Conservation (phyloP, 1,140 invertebrate genomes). For the Drosophila sucinea region DNA sequence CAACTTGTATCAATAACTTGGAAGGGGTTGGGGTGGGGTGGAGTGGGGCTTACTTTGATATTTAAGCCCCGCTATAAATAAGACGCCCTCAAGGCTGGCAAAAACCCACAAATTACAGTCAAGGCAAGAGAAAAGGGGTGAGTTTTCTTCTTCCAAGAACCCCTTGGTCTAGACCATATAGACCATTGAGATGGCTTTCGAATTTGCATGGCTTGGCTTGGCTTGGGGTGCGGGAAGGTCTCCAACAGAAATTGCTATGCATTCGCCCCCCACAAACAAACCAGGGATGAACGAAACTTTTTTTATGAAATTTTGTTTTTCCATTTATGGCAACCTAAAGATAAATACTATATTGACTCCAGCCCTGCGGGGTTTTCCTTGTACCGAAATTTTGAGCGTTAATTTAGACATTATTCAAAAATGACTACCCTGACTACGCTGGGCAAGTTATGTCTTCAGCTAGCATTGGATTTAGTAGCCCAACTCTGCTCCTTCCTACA, state of each 20-base stretch:
- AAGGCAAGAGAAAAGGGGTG: constrained; percentile 40
- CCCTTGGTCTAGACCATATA: constrained; percentile 14
- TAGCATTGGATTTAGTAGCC: constrained; percentile 11
- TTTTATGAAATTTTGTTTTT: not conserved
- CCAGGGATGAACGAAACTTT: constrained; percentile 2
- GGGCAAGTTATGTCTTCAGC: constrained; percentile 58
- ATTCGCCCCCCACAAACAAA: constrained; percentile 42
- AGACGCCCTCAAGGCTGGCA: constrained; percentile 73
- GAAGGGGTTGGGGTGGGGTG: constrained; percentile 35
- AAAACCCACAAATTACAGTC: constrained; percentile 74
- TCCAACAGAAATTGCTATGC: constrained; percentile 20
- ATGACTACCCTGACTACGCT: constrained; percentile 23
- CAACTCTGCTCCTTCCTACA: not conserved
- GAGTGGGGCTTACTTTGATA: constrained; percentile 76
- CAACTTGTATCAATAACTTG: constrained; percentile 79
- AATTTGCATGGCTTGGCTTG: constrained; percentile 57
- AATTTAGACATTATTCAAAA: constrained; percentile 75
- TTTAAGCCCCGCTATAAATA: constrained; percentile 78
- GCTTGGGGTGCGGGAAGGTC: constrained; percentile 22
- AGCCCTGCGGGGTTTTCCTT: constrained; percentile 3
- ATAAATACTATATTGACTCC: constrained; percentile 5
- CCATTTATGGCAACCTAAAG: not conserved
- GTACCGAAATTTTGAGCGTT: constrained; percentile 21
- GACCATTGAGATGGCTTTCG: constrained; percentile 61
- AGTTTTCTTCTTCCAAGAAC: constrained; percentile 31